phyloP scores from a whole-genome alignment of 1,140 invertebrate genomes.

The Drosophila takahashii region DNA sequence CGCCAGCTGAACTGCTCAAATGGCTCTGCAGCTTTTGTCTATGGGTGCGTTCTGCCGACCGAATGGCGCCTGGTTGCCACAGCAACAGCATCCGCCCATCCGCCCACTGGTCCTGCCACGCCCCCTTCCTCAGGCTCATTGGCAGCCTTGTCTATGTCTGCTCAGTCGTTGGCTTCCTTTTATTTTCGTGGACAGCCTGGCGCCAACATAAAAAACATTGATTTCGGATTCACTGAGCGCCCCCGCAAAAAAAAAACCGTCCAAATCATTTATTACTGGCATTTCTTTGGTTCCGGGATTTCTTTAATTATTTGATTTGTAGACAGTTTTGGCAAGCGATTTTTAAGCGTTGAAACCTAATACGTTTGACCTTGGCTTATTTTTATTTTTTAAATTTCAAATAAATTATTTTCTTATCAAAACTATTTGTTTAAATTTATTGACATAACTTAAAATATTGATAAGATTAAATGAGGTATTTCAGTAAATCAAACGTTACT shows the following conservation, averaged over 20 bases:
- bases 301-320: slow-evolving; percentile 21
- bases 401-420: too few species aligned
- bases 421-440: too few species aligned
- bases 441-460: too few species aligned
- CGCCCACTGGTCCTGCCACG: neutral
- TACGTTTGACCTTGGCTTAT: neutral
- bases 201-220: slow-evolving; percentile 79
- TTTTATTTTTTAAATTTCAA: neutral
- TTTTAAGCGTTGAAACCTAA: neutral
- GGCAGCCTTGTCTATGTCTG: slow-evolving; percentile 32
- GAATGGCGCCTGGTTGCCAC: slow-evolving; percentile 51
- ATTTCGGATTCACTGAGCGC: slow-evolving; percentile 62
- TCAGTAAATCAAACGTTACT: too few species aligned
- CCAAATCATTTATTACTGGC: slow-evolving; percentile 29
- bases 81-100: slow-evolving; percentile 62
- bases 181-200: slow-evolving; percentile 75
- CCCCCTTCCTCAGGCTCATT: slow-evolving; percentile 24
- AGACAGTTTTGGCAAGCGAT: neutral
- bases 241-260: slow-evolving; percentile 36
- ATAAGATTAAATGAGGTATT: too few species aligned
- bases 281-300: neutral
- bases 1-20: slow-evolving; percentile 49
- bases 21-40: slow-evolving; percentile 49
- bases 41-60: slow-evolving; percentile 72
- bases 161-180: slow-evolving; percentile 53